These are phyloP conservation scores for Cyrtodaria siliqua DNA, from an alignment of 2,888 invertebrate genomes.

Conservation along the genomic window DNA sequence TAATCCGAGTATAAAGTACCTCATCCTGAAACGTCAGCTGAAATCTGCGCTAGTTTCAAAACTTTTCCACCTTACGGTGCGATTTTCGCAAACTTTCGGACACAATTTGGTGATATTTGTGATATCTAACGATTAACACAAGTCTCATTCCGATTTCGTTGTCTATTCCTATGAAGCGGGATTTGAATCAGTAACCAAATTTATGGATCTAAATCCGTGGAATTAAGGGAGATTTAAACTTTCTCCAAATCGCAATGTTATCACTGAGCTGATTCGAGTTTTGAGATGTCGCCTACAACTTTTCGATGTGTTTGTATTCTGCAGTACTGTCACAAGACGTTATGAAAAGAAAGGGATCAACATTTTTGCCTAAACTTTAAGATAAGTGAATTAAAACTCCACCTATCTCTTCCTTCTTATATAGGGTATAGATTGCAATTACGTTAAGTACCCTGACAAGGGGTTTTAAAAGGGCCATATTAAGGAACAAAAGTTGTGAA, in stretches of 20 bases:
- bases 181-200: constrained; percentile 25
- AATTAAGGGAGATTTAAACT: constrained; percentile 63
- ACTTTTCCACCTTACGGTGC: neutral
- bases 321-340: neutral
- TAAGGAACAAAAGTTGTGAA: neutral
- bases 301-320: constrained; percentile 45
- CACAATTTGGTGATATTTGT: neutral
- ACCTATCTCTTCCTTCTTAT: constrained; percentile 1
- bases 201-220: constrained; percentile 40
- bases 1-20: no score
- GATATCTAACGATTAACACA: no score
- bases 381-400: constrained; percentile 15
- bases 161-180: constrained; percentile 24
- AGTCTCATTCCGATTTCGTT: neutral
- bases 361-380: constrained; percentile 23
- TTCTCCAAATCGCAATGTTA: constrained; percentile 49
- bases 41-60: no score
- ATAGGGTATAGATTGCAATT: neutral
- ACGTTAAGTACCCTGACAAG: no score
- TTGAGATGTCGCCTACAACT: constrained; percentile 50
- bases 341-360: neutral
- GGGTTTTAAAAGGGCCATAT: neutral
- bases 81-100: neutral
- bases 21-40: no score
- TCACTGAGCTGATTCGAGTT: constrained; percentile 51